These are phyloP conservation scores for Ochropleura leucogaster DNA, from an alignment of 2,888 invertebrate species.

Conservation along the genomic window DNA sequence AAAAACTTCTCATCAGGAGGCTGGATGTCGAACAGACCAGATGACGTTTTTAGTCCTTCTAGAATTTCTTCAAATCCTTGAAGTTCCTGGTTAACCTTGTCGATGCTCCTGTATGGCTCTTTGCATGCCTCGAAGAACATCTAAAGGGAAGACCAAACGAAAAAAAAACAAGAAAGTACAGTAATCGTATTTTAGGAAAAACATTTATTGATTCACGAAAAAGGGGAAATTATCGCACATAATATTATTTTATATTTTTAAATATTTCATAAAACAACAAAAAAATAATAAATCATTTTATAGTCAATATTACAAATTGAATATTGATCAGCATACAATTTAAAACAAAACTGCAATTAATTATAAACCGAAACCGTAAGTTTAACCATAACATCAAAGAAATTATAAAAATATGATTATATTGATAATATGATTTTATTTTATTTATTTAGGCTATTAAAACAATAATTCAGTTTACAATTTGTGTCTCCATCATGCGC, in stretches of 20 bases:
- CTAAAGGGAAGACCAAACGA: conserved; percentile 69
- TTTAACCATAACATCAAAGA: no score
- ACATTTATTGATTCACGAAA: background rate
- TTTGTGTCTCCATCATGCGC: background rate
- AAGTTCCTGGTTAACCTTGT: conserved; percentile 93
- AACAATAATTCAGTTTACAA: background rate
- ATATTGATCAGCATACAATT: background rate
- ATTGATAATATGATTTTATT: no score
- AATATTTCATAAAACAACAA: no score
- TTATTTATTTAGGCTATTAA: background rate
- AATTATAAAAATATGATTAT: no score
- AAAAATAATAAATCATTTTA: no score
- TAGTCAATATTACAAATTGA: background rate
- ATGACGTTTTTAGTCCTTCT: conserved; percentile 92
- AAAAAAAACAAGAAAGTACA: background rate
- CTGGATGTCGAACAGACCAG: conserved; percentile 95
- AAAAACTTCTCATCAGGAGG: conserved; percentile 95
- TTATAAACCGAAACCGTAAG: no score
- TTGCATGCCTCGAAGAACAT: conserved; percentile 92
- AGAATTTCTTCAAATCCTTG: conserved; percentile 92
- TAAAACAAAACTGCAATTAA: background rate
- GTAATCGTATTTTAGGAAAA: background rate
- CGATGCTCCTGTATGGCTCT: conserved; percentile 93
- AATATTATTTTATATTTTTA: no score
- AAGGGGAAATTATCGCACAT: no score